A percentile compares a stretch with the other conserved stretches of the same genome.
Evolutionary conservation across 2,888 invertebrate species (phyloP).

Genomic region (Parasteatoda lunata): DNA sequence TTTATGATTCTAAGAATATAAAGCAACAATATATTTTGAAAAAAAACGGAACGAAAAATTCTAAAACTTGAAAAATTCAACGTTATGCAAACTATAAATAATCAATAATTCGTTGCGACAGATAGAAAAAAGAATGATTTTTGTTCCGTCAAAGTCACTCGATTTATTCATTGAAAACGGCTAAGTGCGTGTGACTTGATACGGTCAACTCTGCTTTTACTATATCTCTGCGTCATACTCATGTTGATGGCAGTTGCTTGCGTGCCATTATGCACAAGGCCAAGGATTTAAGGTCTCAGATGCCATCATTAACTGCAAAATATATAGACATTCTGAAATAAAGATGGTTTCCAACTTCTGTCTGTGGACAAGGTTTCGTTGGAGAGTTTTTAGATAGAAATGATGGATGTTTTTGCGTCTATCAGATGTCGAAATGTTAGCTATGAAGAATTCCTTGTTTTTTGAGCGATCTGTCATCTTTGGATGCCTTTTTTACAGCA

Average conservation of each 20-base stretch:
- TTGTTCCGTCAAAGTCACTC: too few species aligned
- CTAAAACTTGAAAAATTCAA: too few species aligned
- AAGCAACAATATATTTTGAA: too few species aligned
- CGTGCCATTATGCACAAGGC: slow-evolving; percentile 43
- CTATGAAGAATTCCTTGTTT: not conserved
- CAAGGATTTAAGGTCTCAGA: slow-evolving; percentile 19
- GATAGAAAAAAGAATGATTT: too few species aligned
- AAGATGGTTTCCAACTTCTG: not conserved
- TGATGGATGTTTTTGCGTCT: not conserved
- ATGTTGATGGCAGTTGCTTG: slow-evolving; percentile 43
- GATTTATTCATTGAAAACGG: too few species aligned
- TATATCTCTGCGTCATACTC: not conserved
- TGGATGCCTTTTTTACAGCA: too few species aligned
- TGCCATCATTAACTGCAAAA: not conserved
- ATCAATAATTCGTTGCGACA: too few species aligned
- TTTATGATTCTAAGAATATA: too few species aligned
- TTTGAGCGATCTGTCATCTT: too few species aligned
- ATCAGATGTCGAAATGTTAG: not conserved
- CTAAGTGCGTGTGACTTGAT: slow-evolving; percentile 46
- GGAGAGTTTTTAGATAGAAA: not conserved
- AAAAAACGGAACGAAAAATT: too few species aligned
- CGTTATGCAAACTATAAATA: too few species aligned
- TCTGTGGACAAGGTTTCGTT: not conserved
- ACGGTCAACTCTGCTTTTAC: slow-evolving; percentile 37
- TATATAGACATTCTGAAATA: not conserved